These are phyloP conservation scores for Pogonophryne albipinna DNA, from an alignment of 2,797 vertebrate species.

Conservation along the genomic window DNA sequence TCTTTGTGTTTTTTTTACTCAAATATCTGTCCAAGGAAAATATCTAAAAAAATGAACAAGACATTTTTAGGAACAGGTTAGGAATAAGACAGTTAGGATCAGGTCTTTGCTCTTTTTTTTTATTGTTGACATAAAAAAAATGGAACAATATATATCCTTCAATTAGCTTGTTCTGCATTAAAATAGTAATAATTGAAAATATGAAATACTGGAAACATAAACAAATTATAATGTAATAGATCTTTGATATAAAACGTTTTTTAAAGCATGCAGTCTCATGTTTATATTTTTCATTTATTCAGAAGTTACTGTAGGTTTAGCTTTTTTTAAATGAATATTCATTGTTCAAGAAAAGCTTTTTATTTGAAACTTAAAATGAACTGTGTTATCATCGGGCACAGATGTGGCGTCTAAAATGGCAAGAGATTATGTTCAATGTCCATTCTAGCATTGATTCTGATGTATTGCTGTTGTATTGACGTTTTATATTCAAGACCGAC, in stretches of 20 bases:
- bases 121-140: too few relatives aligned
- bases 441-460: not conserved
- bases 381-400: not conserved
- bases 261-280: not conserved
- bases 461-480: not conserved
- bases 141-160: too few relatives aligned
- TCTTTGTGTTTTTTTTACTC: not conserved
- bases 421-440: constrained; percentile 6
- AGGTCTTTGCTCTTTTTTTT: too few relatives aligned
- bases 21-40: not conserved
- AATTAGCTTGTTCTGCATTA: too few relatives aligned
- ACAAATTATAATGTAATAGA: too few relatives aligned
- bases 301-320: not conserved
- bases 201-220: not conserved
- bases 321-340: not conserved
- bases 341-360: not conserved
- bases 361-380: not conserved
- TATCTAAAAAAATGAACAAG: too few relatives aligned
- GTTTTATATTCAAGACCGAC: not conserved
- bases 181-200: not conserved
- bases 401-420: not conserved
- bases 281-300: not conserved
- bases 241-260: too few relatives aligned
- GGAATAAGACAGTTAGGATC: too few relatives aligned
- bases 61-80: too few relatives aligned